A percentile compares a stretch with the other conserved stretches of the same genome.
Conservation (phyloP, 2,888 invertebrate species). For the Lottia scabra region DNA sequence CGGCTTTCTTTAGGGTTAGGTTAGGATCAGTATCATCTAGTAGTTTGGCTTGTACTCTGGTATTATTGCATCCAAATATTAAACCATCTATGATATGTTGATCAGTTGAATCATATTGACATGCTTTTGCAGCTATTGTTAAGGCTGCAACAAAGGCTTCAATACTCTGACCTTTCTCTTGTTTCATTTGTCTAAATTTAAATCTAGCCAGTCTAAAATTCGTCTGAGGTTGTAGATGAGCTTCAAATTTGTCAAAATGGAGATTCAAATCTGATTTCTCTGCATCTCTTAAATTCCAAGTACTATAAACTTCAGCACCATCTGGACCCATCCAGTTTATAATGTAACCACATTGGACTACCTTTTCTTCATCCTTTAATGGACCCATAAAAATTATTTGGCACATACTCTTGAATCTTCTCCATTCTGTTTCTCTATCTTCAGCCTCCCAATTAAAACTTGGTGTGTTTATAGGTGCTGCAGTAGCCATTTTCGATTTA, state of each 20-base stretch:
- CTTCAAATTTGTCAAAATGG: neutral
- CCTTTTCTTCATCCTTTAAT: neutral
- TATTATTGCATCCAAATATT: neutral
- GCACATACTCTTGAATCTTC: neutral
- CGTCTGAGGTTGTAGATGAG: neutral
- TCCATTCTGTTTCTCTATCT: neutral
- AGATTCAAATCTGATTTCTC: neutral
- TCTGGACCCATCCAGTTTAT: neutral
- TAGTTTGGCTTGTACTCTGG: neutral
- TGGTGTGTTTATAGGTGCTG: neutral
- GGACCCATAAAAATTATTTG: neutral
- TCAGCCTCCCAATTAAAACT: neutral
- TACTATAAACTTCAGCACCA: neutral
- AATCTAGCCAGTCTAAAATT: neutral
- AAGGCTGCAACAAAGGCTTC: neutral
- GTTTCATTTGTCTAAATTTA: neutral
- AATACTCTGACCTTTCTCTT: neutral
- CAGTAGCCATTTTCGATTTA: neutral
- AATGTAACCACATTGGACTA: neutral
- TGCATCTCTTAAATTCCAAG: neutral
- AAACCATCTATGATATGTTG: neutral
- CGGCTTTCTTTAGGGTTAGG: neutral
- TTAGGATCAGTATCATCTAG: neutral
- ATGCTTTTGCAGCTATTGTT: neutral
- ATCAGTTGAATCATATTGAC: neutral